Evolutionary conservation across 2,888 invertebrate genomes (phyloP).

Genomic region (Cephus pygmeus): DNA sequence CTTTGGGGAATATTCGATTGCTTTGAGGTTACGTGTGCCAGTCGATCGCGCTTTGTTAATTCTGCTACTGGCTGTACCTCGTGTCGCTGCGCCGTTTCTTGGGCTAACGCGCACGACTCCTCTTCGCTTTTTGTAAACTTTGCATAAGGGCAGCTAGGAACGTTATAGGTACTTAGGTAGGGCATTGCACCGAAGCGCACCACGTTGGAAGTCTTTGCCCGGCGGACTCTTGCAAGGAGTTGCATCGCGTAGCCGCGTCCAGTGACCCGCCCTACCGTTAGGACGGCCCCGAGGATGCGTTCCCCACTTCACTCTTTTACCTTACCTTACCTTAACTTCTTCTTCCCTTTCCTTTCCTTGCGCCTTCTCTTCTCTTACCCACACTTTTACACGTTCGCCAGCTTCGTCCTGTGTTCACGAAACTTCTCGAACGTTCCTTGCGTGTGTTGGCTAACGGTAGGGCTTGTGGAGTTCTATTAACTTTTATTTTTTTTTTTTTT

Average conservation of each 20-base stretch:
- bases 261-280: conserved; percentile 67
- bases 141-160: conserved; percentile 56
- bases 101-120: background rate
- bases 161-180: conserved; percentile 58
- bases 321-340: conserved; percentile 24
- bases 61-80: background rate
- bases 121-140: background rate
- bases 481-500: conserved; percentile 1
- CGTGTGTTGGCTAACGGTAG: conserved; percentile 39
- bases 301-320: conserved; percentile 44
- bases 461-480: background rate
- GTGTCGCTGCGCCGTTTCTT: background rate
- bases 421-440: conserved; percentile 31
- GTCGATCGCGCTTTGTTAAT: background rate
- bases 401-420: conserved; percentile 26
- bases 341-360: conserved; percentile 6
- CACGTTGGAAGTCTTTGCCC: conserved; percentile 53
- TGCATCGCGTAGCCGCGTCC: conserved; percentile 54
- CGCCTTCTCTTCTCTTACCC: conserved; percentile 4
- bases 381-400: conserved; percentile 3
- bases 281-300: conserved; percentile 66
- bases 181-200: conserved; percentile 57
- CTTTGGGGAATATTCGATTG: background rate
- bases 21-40: background rate
- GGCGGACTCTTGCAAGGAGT: conserved; percentile 53